A percentile compares a stretch with the other conserved stretches of the same genome.
phyloP scores from a whole-genome alignment of 2,888 invertebrate genomes.

The Steinernema carpocapsae region DNA sequence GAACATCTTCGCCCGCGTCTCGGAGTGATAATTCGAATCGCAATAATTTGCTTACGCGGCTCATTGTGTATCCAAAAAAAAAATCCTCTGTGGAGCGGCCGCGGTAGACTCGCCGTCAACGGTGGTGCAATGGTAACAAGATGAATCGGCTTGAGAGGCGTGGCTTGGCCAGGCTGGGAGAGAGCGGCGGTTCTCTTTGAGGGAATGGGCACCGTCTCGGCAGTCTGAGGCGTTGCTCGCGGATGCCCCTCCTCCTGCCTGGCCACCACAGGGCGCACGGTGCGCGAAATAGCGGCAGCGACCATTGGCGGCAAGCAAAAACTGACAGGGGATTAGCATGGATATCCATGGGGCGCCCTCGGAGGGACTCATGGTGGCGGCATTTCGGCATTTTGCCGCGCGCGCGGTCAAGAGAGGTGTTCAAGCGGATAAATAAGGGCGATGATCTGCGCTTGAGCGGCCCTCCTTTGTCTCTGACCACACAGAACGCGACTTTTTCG shows the following conservation, averaged over 20 bases:
- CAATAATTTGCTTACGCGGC: background rate
- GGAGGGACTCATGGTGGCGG: slow-evolving; percentile 20
- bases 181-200: slow-evolving; percentile 28
- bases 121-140: slow-evolving; percentile 34
- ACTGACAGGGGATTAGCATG: slow-evolving; percentile 27
- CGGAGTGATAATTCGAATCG: too few relatives aligned
- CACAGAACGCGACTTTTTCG: slow-evolving; percentile 25
- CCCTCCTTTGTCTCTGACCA: slow-evolving; percentile 32
- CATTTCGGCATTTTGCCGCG: slow-evolving; percentile 32
- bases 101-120: slow-evolving; percentile 28
- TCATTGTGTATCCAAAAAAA: background rate
- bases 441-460: slow-evolving; percentile 31
- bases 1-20: too few relatives aligned
- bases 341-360: slow-evolving; percentile 22
- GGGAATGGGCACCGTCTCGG: slow-evolving; percentile 31
- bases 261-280: slow-evolving; percentile 14
- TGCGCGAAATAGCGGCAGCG: slow-evolving; percentile 33
- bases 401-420: slow-evolving; percentile 34
- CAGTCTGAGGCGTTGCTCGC: slow-evolving; percentile 13
- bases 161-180: background rate
- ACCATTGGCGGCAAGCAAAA: background rate
- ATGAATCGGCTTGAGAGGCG: slow-evolving; percentile 31
- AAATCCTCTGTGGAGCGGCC: background rate
- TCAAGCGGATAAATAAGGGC: slow-evolving; percentile 33
- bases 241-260: slow-evolving; percentile 14